Base-by-base conservation (phyloP, 1,140 invertebrate genomes). In the Rhynchophorus ferrugineus region DNA sequence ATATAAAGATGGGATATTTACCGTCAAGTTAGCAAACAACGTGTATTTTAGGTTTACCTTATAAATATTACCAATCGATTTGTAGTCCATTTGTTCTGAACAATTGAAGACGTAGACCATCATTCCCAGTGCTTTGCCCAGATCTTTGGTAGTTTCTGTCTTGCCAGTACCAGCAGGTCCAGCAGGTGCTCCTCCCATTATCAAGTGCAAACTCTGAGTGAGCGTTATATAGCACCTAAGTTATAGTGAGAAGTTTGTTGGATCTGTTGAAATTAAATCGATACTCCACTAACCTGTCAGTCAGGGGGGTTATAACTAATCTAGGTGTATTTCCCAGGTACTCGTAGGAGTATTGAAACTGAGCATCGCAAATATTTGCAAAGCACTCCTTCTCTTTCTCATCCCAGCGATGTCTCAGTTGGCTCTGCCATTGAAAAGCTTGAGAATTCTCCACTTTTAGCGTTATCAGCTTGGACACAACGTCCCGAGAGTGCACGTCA, bases 31-130 rank as follows among this genome's bases (percentile, higher is more conserved):
- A 11, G 11, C 5, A 29, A 29, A 29, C 24, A 38, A 38, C 5
- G 5, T 6, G n/a, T n/a, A n/a, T 38, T 19, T 38, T 6, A 14
- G 13, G 22, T 21, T 20, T 35, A 41, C 51, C 51, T 85, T 94
- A 70, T 92, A 93, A 66, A 94, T 94, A 68, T 91, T 92, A 29
- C 87, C 90, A 62, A 88, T 85, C 3, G 90, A 94, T 48, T 89
- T 89, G 69, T 94, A 95, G 71, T 95, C 91, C 91, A 95, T 94
- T 76, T 95, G 91, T 68, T 95, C 91, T 0, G 91, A 95, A 69
- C 92, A 95, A 69, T 95, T 95, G 71, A 95, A 95, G 0, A 95
- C 92, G 61, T 94, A 94, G 0, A 95, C 91, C 89, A 94, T 92
- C 60, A 93, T 87, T 18, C 91, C 91, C 0, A 95, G 72, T 7